Percentiles rank a stretch among this genome's conserved stretches.
phyloP scores from a whole-genome alignment of 2,113 vertebrate genomes.

The Psettodes erumei region DNA sequence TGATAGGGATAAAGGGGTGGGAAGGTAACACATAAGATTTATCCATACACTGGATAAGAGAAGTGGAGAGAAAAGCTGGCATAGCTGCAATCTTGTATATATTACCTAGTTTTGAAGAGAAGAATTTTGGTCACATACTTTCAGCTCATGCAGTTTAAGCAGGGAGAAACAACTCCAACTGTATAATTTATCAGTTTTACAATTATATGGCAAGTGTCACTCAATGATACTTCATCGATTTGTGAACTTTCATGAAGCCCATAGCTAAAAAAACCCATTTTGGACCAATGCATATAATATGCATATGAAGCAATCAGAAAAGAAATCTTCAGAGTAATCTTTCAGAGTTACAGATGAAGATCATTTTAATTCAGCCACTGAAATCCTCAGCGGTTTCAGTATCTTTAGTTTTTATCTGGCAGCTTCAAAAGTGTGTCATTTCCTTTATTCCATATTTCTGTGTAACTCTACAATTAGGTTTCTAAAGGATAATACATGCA shows the following conservation, averaged over 20 bases:
- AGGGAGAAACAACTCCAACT: background rate
- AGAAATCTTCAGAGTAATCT: background rate
- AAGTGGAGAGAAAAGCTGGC: constrained; percentile 7
- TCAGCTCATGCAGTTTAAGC: background rate
- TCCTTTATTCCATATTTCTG: constrained; percentile 14
- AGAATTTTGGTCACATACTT: background rate
- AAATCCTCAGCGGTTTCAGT: background rate
- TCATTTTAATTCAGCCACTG: background rate
- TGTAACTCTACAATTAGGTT: constrained; percentile 23
- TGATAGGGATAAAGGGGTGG: constrained; percentile 12
- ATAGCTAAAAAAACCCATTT: background rate
- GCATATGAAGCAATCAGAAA: background rate
- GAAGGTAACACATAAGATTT: constrained; percentile 16
- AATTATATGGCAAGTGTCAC: constrained; percentile 1
- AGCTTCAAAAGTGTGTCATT: background rate
- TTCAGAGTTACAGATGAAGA: constrained; percentile 1
- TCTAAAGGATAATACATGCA: constrained; percentile 35
- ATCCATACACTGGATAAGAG: constrained; percentile 21
- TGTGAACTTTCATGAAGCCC: constrained; percentile 4
- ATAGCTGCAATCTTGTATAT: background rate
- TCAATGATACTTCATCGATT: background rate
- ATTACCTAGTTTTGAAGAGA: background rate
- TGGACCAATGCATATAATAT: background rate
- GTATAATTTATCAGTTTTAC: background rate
- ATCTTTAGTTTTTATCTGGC: constrained; percentile 15